Evolutionary conservation across 2,888 invertebrate genomes (phyloP).

Genomic region (Pristionchus entomophagus): DNA sequence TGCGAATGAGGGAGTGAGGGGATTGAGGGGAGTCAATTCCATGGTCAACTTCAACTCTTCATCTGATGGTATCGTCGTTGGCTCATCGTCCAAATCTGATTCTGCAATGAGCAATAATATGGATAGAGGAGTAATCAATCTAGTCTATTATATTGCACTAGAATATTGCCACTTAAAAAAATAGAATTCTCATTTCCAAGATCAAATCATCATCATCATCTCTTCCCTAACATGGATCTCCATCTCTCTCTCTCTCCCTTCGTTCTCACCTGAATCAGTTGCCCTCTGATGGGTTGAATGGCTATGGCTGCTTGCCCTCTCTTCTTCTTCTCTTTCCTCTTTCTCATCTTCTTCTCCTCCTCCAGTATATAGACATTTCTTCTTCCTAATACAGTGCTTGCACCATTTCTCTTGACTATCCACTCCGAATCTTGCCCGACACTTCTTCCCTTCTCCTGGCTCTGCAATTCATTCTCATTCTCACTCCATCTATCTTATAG

Average conservation of each 20-base stretch:
- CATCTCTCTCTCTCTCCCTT: no score
- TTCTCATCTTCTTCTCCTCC: slow-evolving; percentile 64
- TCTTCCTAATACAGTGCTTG: slow-evolving; percentile 90
- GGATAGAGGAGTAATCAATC: no score
- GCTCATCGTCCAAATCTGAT: slow-evolving; percentile 55
- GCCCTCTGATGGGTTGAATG: slow-evolving; percentile 41
- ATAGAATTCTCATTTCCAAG: no score
- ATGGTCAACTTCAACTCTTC: background rate
- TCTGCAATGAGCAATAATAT: background rate
- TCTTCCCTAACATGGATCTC: no score
- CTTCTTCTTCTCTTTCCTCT: slow-evolving; percentile 54
- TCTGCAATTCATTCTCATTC: slow-evolving; percentile 64
- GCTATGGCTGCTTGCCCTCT: background rate
- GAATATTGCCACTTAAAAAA: no score
- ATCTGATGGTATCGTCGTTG: slow-evolving; percentile 52
- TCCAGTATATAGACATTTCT: slow-evolving; percentile 78
- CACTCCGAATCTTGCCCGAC: slow-evolving; percentile 97
- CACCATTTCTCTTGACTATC: slow-evolving; percentile 99
- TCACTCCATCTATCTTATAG: background rate
- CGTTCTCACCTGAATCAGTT: slow-evolving; percentile 35
- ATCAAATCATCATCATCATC: no score
- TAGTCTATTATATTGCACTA: no score
- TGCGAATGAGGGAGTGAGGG: background rate
- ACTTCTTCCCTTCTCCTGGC: slow-evolving; percentile 98
- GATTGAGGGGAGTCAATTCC: background rate